Percentiles rank a stretch among this genome's conserved stretches.
Evolutionary conservation across 2,888 invertebrate species (phyloP).

Genomic region (Argyresthia goedartella): DNA sequence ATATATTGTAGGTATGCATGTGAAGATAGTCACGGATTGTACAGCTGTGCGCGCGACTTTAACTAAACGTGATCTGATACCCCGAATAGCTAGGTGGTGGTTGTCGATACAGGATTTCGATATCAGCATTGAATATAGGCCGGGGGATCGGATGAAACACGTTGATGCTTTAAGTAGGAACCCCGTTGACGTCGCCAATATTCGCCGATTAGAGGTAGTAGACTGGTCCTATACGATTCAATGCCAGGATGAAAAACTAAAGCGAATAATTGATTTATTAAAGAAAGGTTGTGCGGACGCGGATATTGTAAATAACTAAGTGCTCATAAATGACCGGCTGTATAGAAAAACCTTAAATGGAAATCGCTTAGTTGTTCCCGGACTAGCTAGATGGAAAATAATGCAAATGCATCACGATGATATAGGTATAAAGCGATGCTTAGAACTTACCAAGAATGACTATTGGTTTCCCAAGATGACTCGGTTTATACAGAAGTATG

Average conservation of each 20-base stretch:
- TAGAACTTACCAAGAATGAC: constrained; percentile 19
- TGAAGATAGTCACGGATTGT: constrained; percentile 2
- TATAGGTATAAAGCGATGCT: constrained; percentile 20
- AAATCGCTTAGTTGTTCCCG: constrained; percentile 21
- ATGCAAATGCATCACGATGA: constrained; percentile 25
- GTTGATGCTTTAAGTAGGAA: constrained; percentile 3
- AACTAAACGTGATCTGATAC: neutral
- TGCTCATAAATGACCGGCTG: constrained; percentile 11
- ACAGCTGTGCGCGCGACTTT: neutral
- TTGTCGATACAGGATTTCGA: constrained; percentile 1
- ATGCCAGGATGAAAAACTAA: constrained; percentile 3
- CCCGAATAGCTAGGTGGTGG: constrained; percentile 4
- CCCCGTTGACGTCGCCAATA: neutral
- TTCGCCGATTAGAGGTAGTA: constrained; percentile 2
- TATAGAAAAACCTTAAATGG: constrained; percentile 17
- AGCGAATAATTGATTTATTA: constrained; percentile 8
- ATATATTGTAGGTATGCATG: constrained; percentile 18
- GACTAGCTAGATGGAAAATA: constrained; percentile 21
- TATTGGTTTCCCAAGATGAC: constrained; percentile 26
- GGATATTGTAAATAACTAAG: constrained; percentile 6
- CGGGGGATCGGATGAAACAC: constrained; percentile 1
- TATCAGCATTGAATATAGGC: neutral
- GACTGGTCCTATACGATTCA: constrained; percentile 15
- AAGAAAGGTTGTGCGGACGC: neutral
- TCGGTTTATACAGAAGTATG: constrained; percentile 19